Conservation (phyloP, 2,797 vertebrate genomes). For the Alosa sapidissima region DNA sequence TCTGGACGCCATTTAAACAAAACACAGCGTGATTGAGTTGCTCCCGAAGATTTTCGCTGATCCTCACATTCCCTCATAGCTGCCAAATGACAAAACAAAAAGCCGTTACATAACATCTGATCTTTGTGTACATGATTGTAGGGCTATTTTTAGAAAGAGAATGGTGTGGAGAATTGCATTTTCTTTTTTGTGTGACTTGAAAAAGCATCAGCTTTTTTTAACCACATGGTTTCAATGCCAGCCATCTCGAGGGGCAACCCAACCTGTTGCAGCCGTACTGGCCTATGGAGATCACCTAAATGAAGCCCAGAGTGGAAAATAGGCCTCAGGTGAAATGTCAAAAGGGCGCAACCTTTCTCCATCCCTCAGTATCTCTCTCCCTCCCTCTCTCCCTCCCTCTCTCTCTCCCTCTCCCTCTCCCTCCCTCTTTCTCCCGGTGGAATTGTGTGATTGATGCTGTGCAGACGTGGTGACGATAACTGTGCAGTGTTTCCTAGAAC, state of each 20-base stretch:
- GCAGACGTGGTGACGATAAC: constrained; percentile 60
- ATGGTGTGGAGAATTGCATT: not conserved
- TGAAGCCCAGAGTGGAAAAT: constrained; percentile 41
- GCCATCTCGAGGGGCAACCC: not conserved
- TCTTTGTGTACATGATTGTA: not conserved
- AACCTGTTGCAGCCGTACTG: not conserved
- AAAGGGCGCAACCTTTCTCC: constrained; percentile 40
- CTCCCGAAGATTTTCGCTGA: not conserved
- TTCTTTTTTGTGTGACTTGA: not conserved
- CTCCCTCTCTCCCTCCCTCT: constrained; percentile 16
- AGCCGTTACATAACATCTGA: not conserved
- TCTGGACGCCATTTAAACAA: not conserved
- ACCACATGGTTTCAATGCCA: not conserved
- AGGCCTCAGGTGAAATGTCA: constrained; percentile 55
- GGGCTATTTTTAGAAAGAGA: constrained; percentile 19
- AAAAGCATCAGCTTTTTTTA: not conserved
- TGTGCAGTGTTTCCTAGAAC: constrained; percentile 57
- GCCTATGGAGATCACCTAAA: constrained; percentile 36
- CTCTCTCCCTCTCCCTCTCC: constrained; percentile 25
- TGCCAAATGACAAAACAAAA: not conserved
- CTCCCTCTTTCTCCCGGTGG: constrained; percentile 51
- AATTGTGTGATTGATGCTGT: constrained; percentile 55
- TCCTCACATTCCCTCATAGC: not conserved
- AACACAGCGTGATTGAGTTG: not conserved
- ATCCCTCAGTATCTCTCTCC: constrained; percentile 48